phyloP scores from a whole-genome alignment of 1,140 invertebrate species.

The Drosophila triauraria region DNA sequence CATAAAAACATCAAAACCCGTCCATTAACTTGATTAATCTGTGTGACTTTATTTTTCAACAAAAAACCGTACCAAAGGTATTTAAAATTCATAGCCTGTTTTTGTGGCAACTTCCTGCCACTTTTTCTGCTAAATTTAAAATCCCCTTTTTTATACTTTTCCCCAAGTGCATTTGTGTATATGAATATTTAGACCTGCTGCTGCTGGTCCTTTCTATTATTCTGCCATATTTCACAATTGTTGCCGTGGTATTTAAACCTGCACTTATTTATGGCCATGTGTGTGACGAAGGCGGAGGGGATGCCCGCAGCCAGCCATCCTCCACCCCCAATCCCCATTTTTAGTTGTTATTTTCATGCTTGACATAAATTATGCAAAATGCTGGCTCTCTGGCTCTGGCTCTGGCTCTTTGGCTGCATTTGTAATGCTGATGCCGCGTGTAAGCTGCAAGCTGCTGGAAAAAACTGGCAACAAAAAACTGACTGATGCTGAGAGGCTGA shows the following conservation, averaged over 20 bases:
- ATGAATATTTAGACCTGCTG: slow-evolving; percentile 39
- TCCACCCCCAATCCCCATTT: background rate
- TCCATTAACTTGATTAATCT: background rate
- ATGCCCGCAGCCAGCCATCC: background rate
- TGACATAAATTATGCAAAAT: slow-evolving; percentile 84
- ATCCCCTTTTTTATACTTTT: background rate
- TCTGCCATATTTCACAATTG: slow-evolving; percentile 83
- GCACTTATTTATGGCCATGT: slow-evolving; percentile 80
- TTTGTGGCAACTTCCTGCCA: background rate
- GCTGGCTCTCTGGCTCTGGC: slow-evolving; percentile 30
- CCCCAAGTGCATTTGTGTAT: slow-evolving; percentile 52
- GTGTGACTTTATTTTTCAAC: background rate
- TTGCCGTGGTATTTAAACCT: slow-evolving; percentile 82
- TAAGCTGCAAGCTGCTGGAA: slow-evolving; percentile 37
- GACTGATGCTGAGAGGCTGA: slow-evolving; percentile 2
- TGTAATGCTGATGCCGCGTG: slow-evolving; percentile 75
- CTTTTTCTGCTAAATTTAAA: slow-evolving; percentile 4
- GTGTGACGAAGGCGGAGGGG: slow-evolving; percentile 22
- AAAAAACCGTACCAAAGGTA: background rate
- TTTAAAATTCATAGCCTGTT: slow-evolving; percentile 10
- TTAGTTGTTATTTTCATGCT: slow-evolving; percentile 75
- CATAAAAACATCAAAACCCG: background rate
- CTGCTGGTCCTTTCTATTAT: slow-evolving; percentile 76
- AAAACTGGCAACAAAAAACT: slow-evolving; percentile 7
- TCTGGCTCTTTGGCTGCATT: slow-evolving; percentile 56